A percentile compares a stretch with the other conserved stretches of the same genome.
These are phyloP conservation scores for Gambelia wislizenii DNA, from an alignment of 2,797 vertebrate genomes.

Conservation along the genomic window DNA sequence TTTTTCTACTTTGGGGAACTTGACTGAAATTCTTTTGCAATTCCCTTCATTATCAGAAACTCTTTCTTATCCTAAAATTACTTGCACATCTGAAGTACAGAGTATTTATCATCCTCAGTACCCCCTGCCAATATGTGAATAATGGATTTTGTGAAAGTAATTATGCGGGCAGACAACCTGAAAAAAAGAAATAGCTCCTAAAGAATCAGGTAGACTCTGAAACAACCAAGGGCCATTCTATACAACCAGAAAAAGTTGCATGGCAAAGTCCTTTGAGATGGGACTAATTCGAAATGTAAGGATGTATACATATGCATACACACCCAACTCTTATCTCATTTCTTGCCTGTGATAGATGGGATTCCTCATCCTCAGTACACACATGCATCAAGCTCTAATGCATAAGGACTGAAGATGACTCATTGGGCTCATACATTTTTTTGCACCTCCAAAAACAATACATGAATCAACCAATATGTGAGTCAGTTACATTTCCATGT, in stretches of 20 bases:
- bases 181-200: background rate
- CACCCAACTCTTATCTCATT: too few species aligned
- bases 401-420: too few species aligned
- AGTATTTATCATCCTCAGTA: slow-evolving; percentile 13
- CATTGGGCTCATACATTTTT: too few species aligned
- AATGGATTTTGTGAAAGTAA: slow-evolving; percentile 4
- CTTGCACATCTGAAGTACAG: slow-evolving; percentile 26
- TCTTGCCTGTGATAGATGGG: too few species aligned
- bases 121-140: background rate
- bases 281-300: background rate
- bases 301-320: background rate
- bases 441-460: too few species aligned
- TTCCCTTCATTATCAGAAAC: slow-evolving; percentile 31
- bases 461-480: too few species aligned
- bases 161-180: background rate
- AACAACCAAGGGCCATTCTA: background rate
- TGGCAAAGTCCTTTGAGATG: background rate
- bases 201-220: background rate
- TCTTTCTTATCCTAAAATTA: slow-evolving; percentile 41
- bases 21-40: slow-evolving; percentile 28
- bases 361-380: too few species aligned
- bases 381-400: background rate
- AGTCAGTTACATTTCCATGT: too few species aligned
- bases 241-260: background rate
- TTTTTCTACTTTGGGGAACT: slow-evolving; percentile 40